Evolutionary conservation across 2,888 invertebrate genomes (phyloP).

Genomic region (Scaptomyza caliginosa): DNA sequence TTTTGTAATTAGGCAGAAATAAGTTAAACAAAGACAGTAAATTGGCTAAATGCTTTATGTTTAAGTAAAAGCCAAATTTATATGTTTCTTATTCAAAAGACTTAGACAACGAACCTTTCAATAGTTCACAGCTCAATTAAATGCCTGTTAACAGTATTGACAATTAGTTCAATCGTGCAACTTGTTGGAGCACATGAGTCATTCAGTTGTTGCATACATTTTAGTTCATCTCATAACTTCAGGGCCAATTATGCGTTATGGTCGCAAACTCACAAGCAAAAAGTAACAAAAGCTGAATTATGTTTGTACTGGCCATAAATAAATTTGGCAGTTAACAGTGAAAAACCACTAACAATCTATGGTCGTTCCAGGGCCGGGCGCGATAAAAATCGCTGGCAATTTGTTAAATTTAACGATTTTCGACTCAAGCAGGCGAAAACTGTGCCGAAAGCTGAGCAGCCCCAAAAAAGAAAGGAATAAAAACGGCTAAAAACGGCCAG

Average conservation of each 20-base stretch:
- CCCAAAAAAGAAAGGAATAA: slow-evolving; percentile 18
- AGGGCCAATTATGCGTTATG: slow-evolving; percentile 68
- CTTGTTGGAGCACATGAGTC: slow-evolving; percentile 50
- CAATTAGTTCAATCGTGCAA: slow-evolving; percentile 40
- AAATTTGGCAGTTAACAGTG: slow-evolving; percentile 58
- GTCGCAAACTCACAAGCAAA: slow-evolving; percentile 28
- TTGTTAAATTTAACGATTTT: slow-evolving; percentile 79
- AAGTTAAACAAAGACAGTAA: slow-evolving; percentile 11
- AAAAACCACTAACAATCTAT: slow-evolving; percentile 59
- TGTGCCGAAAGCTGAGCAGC: slow-evolving; percentile 67
- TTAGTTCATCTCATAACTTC: slow-evolving; percentile 52
- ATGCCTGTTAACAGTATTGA: slow-evolving; percentile 19
- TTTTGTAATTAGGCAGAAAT: slow-evolving; percentile 55
- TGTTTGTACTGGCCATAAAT: slow-evolving; percentile 68
- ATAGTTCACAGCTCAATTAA: not conserved
- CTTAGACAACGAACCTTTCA: slow-evolving; percentile 26
- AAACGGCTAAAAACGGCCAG: slow-evolving; percentile 23
- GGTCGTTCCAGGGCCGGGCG: slow-evolving; percentile 64
- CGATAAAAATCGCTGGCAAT: slow-evolving; percentile 80
- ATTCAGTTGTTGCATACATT: slow-evolving; percentile 27
- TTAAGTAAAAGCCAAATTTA: not conserved
- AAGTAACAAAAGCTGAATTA: slow-evolving; percentile 61
- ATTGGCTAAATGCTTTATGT: slow-evolving; percentile 10
- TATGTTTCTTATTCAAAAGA: slow-evolving; percentile 24
- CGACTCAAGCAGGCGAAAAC: slow-evolving; percentile 53